Evolutionary conservation across 2,797 vertebrate genomes (phyloP), one percentile per base, ranked within the genome.

Genomic region (Sciurus carolinensis): DNA sequence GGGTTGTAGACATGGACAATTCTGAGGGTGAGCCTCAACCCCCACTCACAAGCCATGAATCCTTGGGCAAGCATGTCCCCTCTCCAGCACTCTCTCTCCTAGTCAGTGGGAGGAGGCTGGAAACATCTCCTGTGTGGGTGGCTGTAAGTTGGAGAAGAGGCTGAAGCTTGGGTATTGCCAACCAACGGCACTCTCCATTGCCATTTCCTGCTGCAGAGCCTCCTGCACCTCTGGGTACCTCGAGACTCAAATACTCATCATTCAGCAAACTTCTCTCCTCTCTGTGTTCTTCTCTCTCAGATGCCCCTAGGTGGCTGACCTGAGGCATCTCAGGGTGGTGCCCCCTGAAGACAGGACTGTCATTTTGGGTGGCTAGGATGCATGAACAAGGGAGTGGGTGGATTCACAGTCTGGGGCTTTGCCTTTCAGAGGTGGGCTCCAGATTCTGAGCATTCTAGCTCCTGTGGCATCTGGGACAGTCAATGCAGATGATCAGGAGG

Each of bases 381-480:
- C 18, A 9, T 36, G 33, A n/a, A 36, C 13, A 42, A 11, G 47
- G 67, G 39, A 12, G 10, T 22, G 33, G 13, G 30, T 33, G 10
- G 8, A 12, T 10, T 67, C 28, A 26, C 26, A 50, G 30, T 15
- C 9, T 12, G n/a, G 14, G 0, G 9, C 5, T 36, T 3, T 4
- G 0, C 5, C 20, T 75, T 36, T 66, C 59, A 42, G 80, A 86
- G n/a, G 33, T 13, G 20, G 3, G 67, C 26, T 47, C 39, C 52
- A 36, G 57, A 20, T 72, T 64, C 44, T 39, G 81, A 36, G 17
- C 33, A 15, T 59, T 73, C 24, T 12, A 14, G 11, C 59, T 30
- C 18, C 36, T 7, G 3, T 39, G 67, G 52, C 20, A 57, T 82
- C 57, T 28, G 54, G 26, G 10, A 42, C 39, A 81, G 36, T 75